Base-by-base conservation (phyloP, 2,113 vertebrate genomes). In the Corythornis cristatus region DNA sequence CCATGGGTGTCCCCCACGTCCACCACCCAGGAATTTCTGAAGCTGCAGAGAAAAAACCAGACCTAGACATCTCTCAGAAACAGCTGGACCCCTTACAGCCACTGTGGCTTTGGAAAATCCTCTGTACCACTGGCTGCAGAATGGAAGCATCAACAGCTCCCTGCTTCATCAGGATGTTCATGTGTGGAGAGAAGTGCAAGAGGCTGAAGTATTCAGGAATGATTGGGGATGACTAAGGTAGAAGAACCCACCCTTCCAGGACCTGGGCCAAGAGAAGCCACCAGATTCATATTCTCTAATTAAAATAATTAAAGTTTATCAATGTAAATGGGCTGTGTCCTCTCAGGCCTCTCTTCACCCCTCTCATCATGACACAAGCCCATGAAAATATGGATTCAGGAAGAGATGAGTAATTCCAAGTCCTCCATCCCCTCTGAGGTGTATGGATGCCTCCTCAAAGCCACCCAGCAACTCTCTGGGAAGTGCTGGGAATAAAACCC, bases 281-380 rank as follows among this genome's bases (percentile, higher is more conserved):
- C 19, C 5, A 56, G 42, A 73, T 22, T 80, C 6, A 26, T 23
- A 15, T 51, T 79, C 11, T 58, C 25, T 71, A 66, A 62, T 37
- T 15, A 67, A 70, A 62, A 64, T 35, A 35, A 35, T 35, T 35
- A 35, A 35, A 35, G 35, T 35, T 35, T 35, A 35, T 35, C 35
- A 35, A 35, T 35, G 35, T 35, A 35, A 35, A 42, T 3, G 4
- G n/a, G 7, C 48, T 62, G 7, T 50, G 11, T 58, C 33, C 60
- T 88, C 61, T 37, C 26, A 80, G 31, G 11, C 18, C 64, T 72
- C 67, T 76, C 54, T 37, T 31, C 42, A 45, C 19, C 46, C 74
- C 11, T 1, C 26, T 71, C 51, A 45, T 29, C 5, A 8, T 4
- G 51, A 51, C n/a, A 40, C 0, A 0, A 75, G 79, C 51, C 20